Evolutionary conservation across 2,888 invertebrate genomes (phyloP).

Genomic region (Opisthograptis luteolata): DNA sequence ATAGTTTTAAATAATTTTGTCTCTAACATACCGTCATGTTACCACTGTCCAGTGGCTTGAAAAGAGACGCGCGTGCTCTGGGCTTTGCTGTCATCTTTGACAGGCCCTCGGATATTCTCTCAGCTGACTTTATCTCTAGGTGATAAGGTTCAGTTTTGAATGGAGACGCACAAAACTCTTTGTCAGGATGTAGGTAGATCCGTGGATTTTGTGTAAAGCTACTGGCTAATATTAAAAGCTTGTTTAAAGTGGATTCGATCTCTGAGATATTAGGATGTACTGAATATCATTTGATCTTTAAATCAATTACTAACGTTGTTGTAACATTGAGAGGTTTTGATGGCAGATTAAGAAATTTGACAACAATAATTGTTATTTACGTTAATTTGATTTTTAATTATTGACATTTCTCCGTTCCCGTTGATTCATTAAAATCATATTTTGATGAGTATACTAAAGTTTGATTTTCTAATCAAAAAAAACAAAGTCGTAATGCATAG

Average conservation of each 20-base stretch:
- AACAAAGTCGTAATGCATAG: too few relatives aligned
- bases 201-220: constrained; percentile 73
- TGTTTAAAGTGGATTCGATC: constrained; percentile 55
- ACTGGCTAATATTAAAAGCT: constrained; percentile 69
- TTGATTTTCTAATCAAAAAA: too few relatives aligned
- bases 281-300: constrained; percentile 1
- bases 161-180: neutral
- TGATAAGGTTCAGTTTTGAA: constrained; percentile 20
- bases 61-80: constrained; percentile 62
- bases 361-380: too few relatives aligned
- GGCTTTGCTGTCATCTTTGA: constrained; percentile 47
- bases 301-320: neutral
- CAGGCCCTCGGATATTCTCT: constrained; percentile 1
- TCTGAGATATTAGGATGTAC: constrained; percentile 37
- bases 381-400: too few relatives aligned
- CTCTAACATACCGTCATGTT: constrained; percentile 47
- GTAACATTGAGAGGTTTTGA: too few relatives aligned
- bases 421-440: too few relatives aligned
- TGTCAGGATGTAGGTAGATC: constrained; percentile 41
- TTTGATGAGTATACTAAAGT: too few relatives aligned
- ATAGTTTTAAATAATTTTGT: constrained; percentile 34
- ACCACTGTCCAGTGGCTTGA: constrained; percentile 53
- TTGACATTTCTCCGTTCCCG: too few relatives aligned
- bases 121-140: constrained; percentile 4
- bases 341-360: too few relatives aligned